A percentile compares a stretch with the other conserved stretches of the same genome.
phyloP scores from a whole-genome alignment of 2,113 vertebrate genomes.

The Gnathonemus echidnorhynchus region DNA sequence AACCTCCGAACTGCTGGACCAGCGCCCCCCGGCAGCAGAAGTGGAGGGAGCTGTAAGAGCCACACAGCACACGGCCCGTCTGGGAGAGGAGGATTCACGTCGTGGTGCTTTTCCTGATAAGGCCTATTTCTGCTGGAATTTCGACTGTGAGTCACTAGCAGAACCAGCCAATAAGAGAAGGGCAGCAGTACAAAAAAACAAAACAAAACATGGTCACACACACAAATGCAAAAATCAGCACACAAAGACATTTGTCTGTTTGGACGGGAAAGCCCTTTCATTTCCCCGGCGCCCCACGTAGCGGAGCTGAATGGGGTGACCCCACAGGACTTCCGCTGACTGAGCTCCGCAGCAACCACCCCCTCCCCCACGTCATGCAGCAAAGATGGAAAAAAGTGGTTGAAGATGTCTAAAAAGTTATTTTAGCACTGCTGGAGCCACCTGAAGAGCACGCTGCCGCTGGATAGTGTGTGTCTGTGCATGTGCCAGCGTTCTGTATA shows the following conservation, averaged over 20 bases:
- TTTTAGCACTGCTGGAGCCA: neutral
- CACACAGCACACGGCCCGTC: constrained; percentile 32
- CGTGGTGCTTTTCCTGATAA: constrained; percentile 46
- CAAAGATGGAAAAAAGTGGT: neutral
- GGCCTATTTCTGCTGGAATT: constrained; percentile 42
- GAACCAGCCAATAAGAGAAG: constrained; percentile 33
- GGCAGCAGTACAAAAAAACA: neutral
- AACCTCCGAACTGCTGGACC: constrained; percentile 30
- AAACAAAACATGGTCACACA: neutral
- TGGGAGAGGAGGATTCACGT: constrained; percentile 41
- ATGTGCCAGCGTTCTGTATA: neutral
- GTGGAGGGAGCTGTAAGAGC: constrained; percentile 14
- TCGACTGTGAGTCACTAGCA: constrained; percentile 32
- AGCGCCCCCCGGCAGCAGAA: constrained; percentile 25
- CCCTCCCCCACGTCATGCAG: neutral
- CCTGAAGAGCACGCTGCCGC: neutral
- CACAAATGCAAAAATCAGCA: neutral
- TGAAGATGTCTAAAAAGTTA: neutral
- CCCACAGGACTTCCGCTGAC: neutral
- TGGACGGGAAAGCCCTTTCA: neutral
- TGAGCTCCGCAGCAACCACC: neutral
- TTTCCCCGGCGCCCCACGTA: neutral
- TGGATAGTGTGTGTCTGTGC: neutral
- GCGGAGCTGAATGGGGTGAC: neutral
- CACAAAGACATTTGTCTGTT: neutral